phyloP scores from a whole-genome alignment of 2,888 invertebrate species.

The Clanis bilineata region DNA sequence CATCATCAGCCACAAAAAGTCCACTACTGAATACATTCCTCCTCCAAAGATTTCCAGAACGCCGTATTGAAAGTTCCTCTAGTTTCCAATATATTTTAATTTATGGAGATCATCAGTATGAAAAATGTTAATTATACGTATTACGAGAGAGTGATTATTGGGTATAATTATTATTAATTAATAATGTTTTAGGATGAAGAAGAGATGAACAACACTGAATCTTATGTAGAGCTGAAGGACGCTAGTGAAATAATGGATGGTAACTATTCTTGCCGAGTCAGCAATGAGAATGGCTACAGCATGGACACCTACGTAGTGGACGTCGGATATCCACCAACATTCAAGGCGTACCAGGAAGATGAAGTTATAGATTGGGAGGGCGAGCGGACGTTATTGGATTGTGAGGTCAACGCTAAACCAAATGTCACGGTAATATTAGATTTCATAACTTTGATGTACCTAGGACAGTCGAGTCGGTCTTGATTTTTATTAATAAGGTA shows the following conservation, averaged over 20 bases:
- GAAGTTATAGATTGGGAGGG: conserved; percentile 24
- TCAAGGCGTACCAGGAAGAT: neutral
- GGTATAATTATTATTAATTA: no score
- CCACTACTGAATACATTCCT: no score
- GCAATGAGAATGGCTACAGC: neutral
- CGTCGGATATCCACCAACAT: conserved; percentile 28
- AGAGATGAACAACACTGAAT: neutral
- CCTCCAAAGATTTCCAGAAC: no score
- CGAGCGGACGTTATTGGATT: conserved; percentile 20
- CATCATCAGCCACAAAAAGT: no score
- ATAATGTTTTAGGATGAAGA: neutral
- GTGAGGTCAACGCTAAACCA: conserved; percentile 24
- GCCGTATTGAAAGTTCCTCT: no score
- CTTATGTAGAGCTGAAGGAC: neutral
- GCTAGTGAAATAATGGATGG: neutral
- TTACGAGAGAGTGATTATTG: no score
- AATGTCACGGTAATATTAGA: conserved; percentile 22
- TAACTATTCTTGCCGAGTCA: neutral
- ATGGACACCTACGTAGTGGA: conserved; percentile 9
- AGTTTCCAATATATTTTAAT: no score
- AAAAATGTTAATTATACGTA: no score
- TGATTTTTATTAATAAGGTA: no score
- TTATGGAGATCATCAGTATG: no score
- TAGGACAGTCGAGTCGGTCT: no score
- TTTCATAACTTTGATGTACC: neutral